Evolutionary conservation across 2,888 invertebrate genomes (phyloP).

Genomic region (Dryobotodes eremita): DNA sequence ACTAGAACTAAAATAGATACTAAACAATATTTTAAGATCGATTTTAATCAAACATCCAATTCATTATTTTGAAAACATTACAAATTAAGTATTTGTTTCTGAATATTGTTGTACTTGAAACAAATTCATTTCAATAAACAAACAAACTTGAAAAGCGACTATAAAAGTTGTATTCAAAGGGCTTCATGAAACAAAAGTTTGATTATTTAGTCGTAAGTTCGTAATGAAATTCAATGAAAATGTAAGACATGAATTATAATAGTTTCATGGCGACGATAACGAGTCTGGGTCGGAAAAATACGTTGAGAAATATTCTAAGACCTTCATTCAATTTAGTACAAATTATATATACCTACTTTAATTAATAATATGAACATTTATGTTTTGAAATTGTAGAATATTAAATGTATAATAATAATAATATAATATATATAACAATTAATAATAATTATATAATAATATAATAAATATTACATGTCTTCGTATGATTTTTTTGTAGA

Average conservation of each 20-base stretch:
- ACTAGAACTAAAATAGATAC: background rate
- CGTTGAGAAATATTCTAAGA: background rate
- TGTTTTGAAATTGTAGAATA: background rate
- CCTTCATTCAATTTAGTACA: background rate
- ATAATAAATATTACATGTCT: no score
- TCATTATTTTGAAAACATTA: constrained; percentile 30
- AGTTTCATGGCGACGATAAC: constrained; percentile 20
- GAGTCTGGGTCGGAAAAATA: background rate
- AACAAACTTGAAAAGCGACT: constrained; percentile 56
- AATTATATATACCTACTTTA: no score
- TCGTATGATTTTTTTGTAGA: background rate
- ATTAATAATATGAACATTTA: background rate
- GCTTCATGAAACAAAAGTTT: constrained; percentile 52
- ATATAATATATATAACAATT: no score
- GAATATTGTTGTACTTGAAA: constrained; percentile 52
- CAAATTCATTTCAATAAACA: constrained; percentile 61
- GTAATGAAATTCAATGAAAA: constrained; percentile 42
- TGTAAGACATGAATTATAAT: constrained; percentile 36
- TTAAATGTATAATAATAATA: background rate
- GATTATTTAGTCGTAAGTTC: constrained; percentile 44
- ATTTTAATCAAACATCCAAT: constrained; percentile 38
- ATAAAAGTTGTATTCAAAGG: constrained; percentile 47
- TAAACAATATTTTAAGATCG: constrained; percentile 1
- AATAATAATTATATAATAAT: background rate
- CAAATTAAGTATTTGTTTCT: constrained; percentile 55